Base-by-base conservation (phyloP, 2,797 vertebrate genomes). In the Sebastes umbrosus region DNA sequence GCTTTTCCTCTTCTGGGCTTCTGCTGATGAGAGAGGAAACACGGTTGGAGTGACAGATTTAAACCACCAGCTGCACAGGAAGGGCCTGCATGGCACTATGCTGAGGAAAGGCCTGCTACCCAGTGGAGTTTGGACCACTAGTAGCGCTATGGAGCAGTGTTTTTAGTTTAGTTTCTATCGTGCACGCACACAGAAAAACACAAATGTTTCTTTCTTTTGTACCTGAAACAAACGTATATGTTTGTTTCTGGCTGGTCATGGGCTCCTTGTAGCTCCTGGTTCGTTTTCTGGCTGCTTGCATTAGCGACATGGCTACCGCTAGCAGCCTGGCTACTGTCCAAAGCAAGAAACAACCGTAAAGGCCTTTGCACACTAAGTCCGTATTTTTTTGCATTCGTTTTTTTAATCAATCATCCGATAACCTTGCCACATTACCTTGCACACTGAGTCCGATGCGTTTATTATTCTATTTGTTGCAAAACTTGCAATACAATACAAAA, bases 1-100 rank as follows among this genome's bases (percentile, higher is more conserved):
- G 93, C 98, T 99, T 93, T 99, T 99, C 89, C 98, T 97, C 95
- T 99, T 99, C 88, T 99, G 98, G 62, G 98, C 97, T 58, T 99
- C 98, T 97, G 96, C 75, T 75, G 80, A 70, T 1, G 60, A 73
- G 13, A 77, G 13, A 77, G 52, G 0, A 27, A 34, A 80, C 25
- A 50, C 43, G 4, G 36, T 24, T 4, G 27, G 58, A 16, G 18
- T 7, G 64, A 73, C 14, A 20, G 67, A 36, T 24, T 50, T 24
- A 57, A 46, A 55, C 50, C 22, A 22, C 1, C 39, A 54, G 32
- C 29, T 52, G 59, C 34, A n/a, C 31, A 24, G 52, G 8, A 27
- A 10, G 32, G 36, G 11, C 36, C 39, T 32, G 36, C 18, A n/a
- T 9, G 25, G 31, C 31, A 39, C 72, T 10, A 2, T 13, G 43